phyloP scores from a whole-genome alignment of 2,888 invertebrate genomes.

The Stegophylla sp. region DNA sequence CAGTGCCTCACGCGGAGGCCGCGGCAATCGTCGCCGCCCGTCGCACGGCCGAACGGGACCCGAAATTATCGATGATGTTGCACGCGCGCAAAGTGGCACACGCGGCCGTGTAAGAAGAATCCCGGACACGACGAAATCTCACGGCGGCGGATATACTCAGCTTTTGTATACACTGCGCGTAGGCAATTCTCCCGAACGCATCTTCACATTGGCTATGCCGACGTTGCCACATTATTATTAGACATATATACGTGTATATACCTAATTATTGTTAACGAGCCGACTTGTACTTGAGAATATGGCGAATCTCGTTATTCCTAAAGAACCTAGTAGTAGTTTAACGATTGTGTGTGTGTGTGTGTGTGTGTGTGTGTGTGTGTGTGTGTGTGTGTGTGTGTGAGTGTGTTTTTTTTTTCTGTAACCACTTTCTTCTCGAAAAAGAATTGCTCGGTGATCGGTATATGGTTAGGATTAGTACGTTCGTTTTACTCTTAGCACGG shows the following conservation, averaged over 20 bases:
- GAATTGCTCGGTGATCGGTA: too few species aligned
- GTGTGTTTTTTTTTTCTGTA: too few species aligned
- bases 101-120: background rate
- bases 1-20: background rate
- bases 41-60: constrained; percentile 37
- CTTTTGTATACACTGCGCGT: background rate
- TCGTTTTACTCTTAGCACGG: too few species aligned
- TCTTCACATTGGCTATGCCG: too few species aligned
- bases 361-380: background rate
- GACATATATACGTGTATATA: too few species aligned
- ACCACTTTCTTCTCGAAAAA: too few species aligned
- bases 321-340: background rate
- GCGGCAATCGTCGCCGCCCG: background rate
- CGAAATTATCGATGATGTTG: constrained; percentile 45
- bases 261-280: background rate
- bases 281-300: background rate
- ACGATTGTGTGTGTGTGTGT: too few species aligned
- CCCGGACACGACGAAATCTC: constrained; percentile 9
- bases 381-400: too few species aligned
- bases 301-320: too few species aligned
- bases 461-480: too few species aligned
- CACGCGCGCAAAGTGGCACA: constrained; percentile 41
- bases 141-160: background rate
- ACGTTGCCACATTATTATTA: too few species aligned
- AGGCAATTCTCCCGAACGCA: too few species aligned